These are phyloP conservation scores for Amblyopsis hoosieri DNA, from an alignment of 2,797 vertebrate species.

Conservation along the genomic window DNA sequence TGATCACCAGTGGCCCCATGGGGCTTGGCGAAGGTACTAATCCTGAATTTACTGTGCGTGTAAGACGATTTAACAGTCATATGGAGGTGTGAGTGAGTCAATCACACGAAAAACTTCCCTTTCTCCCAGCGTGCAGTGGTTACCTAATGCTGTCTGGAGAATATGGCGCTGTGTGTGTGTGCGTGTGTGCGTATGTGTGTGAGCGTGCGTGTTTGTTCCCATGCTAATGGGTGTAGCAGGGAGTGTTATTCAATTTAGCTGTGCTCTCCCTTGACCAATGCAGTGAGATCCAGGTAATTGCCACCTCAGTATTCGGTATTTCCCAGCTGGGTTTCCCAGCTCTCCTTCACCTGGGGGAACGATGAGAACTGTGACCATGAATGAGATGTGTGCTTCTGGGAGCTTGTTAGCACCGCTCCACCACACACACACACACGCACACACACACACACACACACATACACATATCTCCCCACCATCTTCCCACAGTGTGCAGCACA, in stretches of 20 bases:
- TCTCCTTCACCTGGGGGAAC: constrained; percentile 47
- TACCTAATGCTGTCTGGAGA: constrained; percentile 38
- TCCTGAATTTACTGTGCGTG: constrained; percentile 59
- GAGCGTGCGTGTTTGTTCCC: constrained; percentile 2
- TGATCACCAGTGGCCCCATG: constrained; percentile 61
- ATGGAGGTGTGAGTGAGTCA: constrained; percentile 72
- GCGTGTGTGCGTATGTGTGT: constrained; percentile 4
- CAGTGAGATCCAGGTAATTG: constrained; percentile 69
- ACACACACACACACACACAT: constrained; percentile 13
- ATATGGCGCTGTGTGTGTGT: constrained; percentile 2
- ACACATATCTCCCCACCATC: neutral
- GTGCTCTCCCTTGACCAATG: constrained; percentile 56
- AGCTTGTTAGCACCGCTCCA: constrained; percentile 70
- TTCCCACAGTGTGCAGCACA: neutral
- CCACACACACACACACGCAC: constrained; percentile 20
- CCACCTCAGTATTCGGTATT: constrained; percentile 53
- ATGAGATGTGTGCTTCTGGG: constrained; percentile 55
- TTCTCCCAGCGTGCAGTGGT: constrained; percentile 39
- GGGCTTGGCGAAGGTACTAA: constrained; percentile 53
- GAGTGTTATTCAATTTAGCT: constrained; percentile 68
- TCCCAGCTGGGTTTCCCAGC: constrained; percentile 22
- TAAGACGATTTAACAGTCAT: constrained; percentile 69
- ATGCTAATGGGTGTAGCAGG: constrained; percentile 16
- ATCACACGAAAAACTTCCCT: constrained; percentile 50
- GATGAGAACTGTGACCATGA: constrained; percentile 45